Evolutionary conservation across 2,888 invertebrate genomes (phyloP), one percentile per base, ranked within the genome.

Genomic region (Lordiphosa fenestrarum): DNA sequence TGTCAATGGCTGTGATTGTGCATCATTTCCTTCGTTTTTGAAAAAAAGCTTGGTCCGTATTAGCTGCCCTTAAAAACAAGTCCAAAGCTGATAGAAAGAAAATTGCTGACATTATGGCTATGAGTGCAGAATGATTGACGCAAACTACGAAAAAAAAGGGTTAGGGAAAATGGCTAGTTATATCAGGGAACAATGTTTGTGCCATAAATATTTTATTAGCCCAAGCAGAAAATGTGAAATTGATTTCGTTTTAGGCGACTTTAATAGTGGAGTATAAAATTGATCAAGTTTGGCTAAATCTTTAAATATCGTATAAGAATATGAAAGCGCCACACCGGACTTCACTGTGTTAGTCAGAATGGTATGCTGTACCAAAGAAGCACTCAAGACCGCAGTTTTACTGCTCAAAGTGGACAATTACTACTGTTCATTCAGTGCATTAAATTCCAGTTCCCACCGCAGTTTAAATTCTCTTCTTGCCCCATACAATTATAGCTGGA

Each of bases 1-100:
- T 46, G 46, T 38, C 51, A 51, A 44, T 50, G 39, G 35, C 51
- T 50, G 35, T 41, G 53, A 48, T 46, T 53, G 60, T 57, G 37
- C 56, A 63, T 33, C 30, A 41, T 50, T 36, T 44, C 33, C 25
- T 40, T 15, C 10, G 21, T 12, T n/a, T 44, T 44, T 33, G 9
- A 4, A 44, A 44, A 44, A 33, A 15, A 44, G 33, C 44, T 33
- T 44, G 42, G 42, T 13, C 42, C 42, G 15, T 30, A 42, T 44
- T 33, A 19, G 19, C 44, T 33, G 44, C 44, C 44, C 44, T 15
- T 12, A 15, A 44, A 30, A 44, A 15, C 42, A 44, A 25, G 42
- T 25, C 42, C 42, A 30, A 7, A 12, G 25, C 7, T 33, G 10
- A 15, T 23, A 9, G 33, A 40, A 21, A 40, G 40, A 44, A 44